Evolutionary conservation across 2,888 invertebrate genomes (phyloP).

Genomic region (Cerastis rubricosa): DNA sequence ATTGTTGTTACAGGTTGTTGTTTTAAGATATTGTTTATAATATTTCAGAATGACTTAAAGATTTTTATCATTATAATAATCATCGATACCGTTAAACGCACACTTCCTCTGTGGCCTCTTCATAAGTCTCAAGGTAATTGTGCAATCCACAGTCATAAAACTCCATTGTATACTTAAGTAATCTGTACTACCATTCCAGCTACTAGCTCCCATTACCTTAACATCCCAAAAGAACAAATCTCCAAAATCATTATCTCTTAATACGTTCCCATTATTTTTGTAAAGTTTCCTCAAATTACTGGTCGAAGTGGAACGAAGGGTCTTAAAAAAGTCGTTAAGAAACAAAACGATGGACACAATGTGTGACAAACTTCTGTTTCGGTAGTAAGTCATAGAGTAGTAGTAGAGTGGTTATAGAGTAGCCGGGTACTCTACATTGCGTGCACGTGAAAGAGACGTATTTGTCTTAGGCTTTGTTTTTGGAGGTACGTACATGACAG

Average conservation of each 20-base stretch:
- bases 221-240: constrained; percentile 30
- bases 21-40: too few relatives aligned
- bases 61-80: too few relatives aligned
- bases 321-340: constrained; percentile 61
- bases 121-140: constrained; percentile 6
- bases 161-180: constrained; percentile 12
- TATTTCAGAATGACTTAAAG: too few relatives aligned
- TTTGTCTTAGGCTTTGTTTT: constrained; percentile 62
- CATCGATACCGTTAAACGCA: too few relatives aligned
- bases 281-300: constrained; percentile 50
- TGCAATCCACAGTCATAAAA: constrained; percentile 12
- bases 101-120: too few relatives aligned
- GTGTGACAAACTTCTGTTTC: constrained; percentile 82
- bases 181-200: constrained; percentile 24
- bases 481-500: constrained; percentile 45
- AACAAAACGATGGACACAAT: constrained; percentile 74
- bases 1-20: too few relatives aligned
- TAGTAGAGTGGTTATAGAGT: constrained; percentile 42
- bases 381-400: constrained; percentile 76
- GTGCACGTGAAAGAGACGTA: constrained; percentile 45
- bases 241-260: constrained; percentile 52
- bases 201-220: constrained; percentile 47
- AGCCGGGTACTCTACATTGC: constrained; percentile 44
- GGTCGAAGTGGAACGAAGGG: constrained; percentile 53
- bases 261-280: constrained; percentile 55